A percentile compares a stretch with the other conserved stretches of the same genome.
Conservation (phyloP, 2,888 invertebrate species). For the Desoria tigrina region DNA sequence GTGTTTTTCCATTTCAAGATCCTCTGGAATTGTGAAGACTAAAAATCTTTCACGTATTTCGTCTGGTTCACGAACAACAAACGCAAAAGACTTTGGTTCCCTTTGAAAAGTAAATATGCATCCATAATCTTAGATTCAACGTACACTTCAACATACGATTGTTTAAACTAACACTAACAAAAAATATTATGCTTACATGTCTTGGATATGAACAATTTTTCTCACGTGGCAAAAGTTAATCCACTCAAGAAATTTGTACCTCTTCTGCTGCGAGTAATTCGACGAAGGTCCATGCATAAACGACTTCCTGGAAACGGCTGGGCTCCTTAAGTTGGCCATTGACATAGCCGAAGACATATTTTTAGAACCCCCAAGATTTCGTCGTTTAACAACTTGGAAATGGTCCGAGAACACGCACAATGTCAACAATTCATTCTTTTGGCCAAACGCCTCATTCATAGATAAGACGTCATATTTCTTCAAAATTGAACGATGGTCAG, state of each 20-base stretch:
- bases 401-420: slow-evolving; percentile 50
- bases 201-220: slow-evolving; percentile 85
- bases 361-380: slow-evolving; percentile 36
- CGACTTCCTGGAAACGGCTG: slow-evolving; percentile 48
- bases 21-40: slow-evolving; percentile 49
- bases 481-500: slow-evolving; percentile 48
- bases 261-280: slow-evolving; percentile 61
- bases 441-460: slow-evolving; percentile 46
- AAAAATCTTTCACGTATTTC: slow-evolving; percentile 49
- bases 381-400: slow-evolving; percentile 49
- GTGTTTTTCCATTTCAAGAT: slow-evolving; percentile 34
- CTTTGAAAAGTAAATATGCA: no score
- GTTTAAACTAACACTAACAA: slow-evolving; percentile 53
- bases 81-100: slow-evolving; percentile 44
- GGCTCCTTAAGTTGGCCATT: slow-evolving; percentile 50
- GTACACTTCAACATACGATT: no score
- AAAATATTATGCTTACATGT: slow-evolving; percentile 79
- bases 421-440: slow-evolving; percentile 44
- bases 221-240: slow-evolving; percentile 86
- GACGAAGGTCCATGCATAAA: slow-evolving; percentile 38
- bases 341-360: slow-evolving; percentile 41
- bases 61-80: slow-evolving; percentile 46
- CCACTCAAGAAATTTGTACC: slow-evolving; percentile 87
- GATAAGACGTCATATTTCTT: slow-evolving; percentile 49
- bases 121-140: no score